phyloP scores from a whole-genome alignment of 2,797 vertebrate genomes.

The Strix occidentalis region DNA sequence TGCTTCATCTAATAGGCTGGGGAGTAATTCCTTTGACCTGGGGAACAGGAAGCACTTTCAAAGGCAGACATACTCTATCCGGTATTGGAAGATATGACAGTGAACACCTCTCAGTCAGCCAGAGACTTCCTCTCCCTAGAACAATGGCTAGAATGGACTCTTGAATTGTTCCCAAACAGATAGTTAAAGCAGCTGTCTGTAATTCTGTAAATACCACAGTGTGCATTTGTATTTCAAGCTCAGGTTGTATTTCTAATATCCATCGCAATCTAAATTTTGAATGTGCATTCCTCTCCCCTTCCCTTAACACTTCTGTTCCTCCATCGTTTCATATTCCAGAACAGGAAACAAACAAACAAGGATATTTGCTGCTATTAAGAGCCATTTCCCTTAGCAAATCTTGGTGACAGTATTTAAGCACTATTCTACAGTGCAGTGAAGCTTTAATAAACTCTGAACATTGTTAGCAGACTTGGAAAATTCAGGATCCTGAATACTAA shows the following conservation, averaged over 20 bases:
- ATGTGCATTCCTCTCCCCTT: not conserved
- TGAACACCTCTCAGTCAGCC: not conserved
- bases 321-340: not conserved
- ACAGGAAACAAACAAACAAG: not conserved
- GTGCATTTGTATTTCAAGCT: not conserved
- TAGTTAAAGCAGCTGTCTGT: not conserved
- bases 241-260: not conserved
- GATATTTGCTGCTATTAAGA: not conserved
- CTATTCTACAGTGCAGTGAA: not conserved
- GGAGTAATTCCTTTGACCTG: not conserved
- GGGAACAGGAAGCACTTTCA: not conserved
- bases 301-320: not conserved
- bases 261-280: not conserved
- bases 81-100: not conserved
- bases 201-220: not conserved
- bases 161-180: not conserved
- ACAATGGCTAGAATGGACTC: not conserved
- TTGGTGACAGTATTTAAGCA: not conserved
- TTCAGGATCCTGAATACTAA: not conserved
- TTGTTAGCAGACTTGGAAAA: not conserved
- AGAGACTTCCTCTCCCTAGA: not conserved
- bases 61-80: not conserved
- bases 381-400: not conserved
- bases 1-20: not conserved
- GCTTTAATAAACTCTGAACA: not conserved